phyloP scores from a whole-genome alignment of 2,888 invertebrate genomes.

The Mamestra brassicae region DNA sequence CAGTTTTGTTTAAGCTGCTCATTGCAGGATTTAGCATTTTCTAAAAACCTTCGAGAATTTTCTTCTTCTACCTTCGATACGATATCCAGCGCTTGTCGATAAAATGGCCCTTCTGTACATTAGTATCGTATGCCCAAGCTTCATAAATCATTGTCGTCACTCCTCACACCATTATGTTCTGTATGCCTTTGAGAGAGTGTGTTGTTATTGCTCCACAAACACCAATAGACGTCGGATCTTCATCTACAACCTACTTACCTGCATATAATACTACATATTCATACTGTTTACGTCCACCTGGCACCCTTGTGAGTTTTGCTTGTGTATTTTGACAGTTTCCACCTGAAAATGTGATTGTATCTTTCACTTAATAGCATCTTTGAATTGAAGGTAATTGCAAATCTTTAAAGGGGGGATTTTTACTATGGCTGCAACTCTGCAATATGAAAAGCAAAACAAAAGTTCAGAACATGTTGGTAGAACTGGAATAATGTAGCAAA shows the following conservation, averaged over 20 bases:
- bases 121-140: background rate
- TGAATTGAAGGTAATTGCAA: background rate
- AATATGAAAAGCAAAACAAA: no score
- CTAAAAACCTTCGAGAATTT: background rate
- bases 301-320: constrained; percentile 34
- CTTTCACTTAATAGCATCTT: background rate
- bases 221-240: constrained; percentile 23
- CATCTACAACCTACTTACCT: constrained; percentile 1
- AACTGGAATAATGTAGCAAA: no score
- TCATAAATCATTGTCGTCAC: constrained; percentile 27
- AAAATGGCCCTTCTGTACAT: constrained; percentile 18
- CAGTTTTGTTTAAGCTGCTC: background rate
- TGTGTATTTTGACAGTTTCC: constrained; percentile 14
- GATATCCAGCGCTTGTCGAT: background rate
- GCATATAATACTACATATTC: constrained; percentile 3
- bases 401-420: background rate
- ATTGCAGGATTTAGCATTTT: background rate
- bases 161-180: constrained; percentile 19
- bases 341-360: background rate
- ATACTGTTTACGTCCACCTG: constrained; percentile 9
- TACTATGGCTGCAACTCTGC: no score
- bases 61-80: background rate
- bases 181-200: constrained; percentile 34
- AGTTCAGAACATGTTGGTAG: no score
- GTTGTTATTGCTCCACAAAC: constrained; percentile 41